These are phyloP conservation scores for Smittia aterrima DNA, from an alignment of 2,888 invertebrate genomes.

Conservation along the genomic window DNA sequence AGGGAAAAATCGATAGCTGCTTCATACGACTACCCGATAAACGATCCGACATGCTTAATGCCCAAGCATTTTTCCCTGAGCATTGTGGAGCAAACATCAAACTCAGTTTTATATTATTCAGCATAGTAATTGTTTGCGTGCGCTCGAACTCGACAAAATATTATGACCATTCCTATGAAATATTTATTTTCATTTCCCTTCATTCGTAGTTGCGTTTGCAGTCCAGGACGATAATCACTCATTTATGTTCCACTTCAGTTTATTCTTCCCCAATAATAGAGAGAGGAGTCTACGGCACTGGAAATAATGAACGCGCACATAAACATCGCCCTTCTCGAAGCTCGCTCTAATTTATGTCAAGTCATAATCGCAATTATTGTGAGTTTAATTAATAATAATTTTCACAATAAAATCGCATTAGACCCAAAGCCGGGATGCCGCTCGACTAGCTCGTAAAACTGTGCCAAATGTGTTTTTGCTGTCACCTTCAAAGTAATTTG, in stretches of 20 bases:
- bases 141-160: constrained; percentile 32
- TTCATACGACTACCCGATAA: constrained; percentile 3
- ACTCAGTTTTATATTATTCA: constrained; percentile 5
- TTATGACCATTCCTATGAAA: constrained; percentile 35
- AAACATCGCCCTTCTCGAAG: not conserved
- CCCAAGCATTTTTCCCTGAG: not conserved
- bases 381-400: constrained; percentile 29
- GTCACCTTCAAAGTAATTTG: too few species aligned
- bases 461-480: too few species aligned
- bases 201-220: not conserved
- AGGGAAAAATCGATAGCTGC: not conserved
- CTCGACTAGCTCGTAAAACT: too few species aligned
- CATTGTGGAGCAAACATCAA: constrained; percentile 31
- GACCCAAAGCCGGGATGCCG: too few species aligned
- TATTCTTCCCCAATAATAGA: constrained; percentile 4
- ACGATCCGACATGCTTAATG: constrained; percentile 36
- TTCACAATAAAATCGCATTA: constrained; percentile 6
- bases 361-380: constrained; percentile 21
- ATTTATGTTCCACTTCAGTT: constrained; percentile 30
- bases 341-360: constrained; percentile 11
- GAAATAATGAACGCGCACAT: not conserved
- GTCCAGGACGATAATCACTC: constrained; percentile 31
- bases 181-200: constrained; percentile 32
- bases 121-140: constrained; percentile 32
- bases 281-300: constrained; percentile 16